Evolutionary conservation across 2,113 vertebrate genomes (phyloP).

Genomic region (Ploceus nigricollis): DNA sequence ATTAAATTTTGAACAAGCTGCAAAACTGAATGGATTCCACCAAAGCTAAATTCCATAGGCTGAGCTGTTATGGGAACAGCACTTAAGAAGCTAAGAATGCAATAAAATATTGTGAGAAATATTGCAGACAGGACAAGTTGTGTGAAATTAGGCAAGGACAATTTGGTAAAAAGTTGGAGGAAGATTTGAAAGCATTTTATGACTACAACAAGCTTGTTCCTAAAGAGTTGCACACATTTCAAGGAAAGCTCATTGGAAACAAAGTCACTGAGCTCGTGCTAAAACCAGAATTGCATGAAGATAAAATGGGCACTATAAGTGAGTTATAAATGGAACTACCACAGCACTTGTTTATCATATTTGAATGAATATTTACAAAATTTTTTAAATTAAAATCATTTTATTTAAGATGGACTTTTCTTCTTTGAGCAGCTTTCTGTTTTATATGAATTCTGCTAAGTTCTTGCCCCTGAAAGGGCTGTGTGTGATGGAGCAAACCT

Average conservation of each 20-base stretch:
- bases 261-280: neutral
- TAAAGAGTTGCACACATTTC: neutral
- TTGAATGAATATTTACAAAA: neutral
- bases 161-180: neutral
- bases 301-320: neutral
- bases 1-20: neutral
- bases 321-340: neutral
- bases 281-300: neutral
- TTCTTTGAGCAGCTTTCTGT: neutral
- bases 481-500: neutral
- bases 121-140: neutral
- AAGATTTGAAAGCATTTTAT: neutral
- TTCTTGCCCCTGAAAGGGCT: neutral
- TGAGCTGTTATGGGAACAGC: neutral
- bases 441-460: neutral
- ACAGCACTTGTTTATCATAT: neutral
- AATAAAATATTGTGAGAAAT: neutral
- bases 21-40: neutral
- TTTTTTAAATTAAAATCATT: accelerated
- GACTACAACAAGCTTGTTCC: neutral
- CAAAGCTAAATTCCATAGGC: neutral
- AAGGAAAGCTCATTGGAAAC: neutral
- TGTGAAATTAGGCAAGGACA: neutral
- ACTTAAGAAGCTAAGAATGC: neutral
- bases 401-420: neutral